A percentile compares a stretch with the other conserved stretches of the same genome.
phyloP scores from a whole-genome alignment of 1,140 invertebrate genomes.

The Heliothis subflexa region DNA sequence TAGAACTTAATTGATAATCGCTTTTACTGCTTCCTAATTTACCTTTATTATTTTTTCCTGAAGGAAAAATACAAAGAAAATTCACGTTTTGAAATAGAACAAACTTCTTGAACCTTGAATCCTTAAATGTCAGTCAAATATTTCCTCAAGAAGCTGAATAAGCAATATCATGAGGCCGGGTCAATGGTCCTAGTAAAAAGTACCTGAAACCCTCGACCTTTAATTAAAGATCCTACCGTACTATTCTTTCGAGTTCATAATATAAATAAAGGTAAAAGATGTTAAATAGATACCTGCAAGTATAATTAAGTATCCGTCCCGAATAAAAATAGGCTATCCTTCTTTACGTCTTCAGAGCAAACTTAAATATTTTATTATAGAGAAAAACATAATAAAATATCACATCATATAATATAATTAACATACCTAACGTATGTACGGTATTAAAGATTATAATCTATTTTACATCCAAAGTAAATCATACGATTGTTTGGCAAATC shows the following conservation, averaged over 20 bases:
- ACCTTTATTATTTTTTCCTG: too few relatives aligned
- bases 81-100: too few relatives aligned
- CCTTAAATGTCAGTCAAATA: too few relatives aligned
- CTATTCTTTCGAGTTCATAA: background rate
- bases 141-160: too few relatives aligned
- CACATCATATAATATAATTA: too few relatives aligned
- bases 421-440: too few relatives aligned
- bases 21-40: too few relatives aligned
- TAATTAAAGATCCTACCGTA: slow-evolving; percentile 12
- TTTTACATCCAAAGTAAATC: background rate
- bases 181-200: background rate
- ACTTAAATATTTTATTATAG: background rate
- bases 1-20: too few relatives aligned
- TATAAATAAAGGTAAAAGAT: slow-evolving; percentile 5
- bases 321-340: slow-evolving; percentile 7
- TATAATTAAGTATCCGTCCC: slow-evolving; percentile 11
- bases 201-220: background rate
- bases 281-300: slow-evolving; percentile 9
- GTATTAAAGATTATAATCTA: too few relatives aligned
- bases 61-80: too few relatives aligned
- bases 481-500: background rate
- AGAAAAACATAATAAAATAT: background rate
- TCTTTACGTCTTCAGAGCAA: background rate
- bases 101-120: too few relatives aligned
- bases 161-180: background rate